Evolutionary conservation across 2,888 invertebrate species (phyloP), one percentile per base, ranked within the genome.

Genomic region (Lutraria lutraria): DNA sequence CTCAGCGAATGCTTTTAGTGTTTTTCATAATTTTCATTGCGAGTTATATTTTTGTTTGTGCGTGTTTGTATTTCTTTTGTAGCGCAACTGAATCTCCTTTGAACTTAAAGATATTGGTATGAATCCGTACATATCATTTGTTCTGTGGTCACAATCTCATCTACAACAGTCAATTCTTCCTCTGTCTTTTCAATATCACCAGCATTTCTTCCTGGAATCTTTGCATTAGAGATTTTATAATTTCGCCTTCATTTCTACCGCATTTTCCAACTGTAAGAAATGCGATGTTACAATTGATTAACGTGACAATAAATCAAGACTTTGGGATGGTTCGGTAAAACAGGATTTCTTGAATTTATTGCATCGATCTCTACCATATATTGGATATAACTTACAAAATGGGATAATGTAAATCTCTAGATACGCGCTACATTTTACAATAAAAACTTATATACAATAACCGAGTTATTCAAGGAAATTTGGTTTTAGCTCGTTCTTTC

Each of bases 221-320:
- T 68, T n/a, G n/a, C 63, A 68, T 25, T 25, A 25, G 63, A 25
- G 63, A 68, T 68, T 68, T 25, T 25, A 68, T 10, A 25, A 68
- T 68, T 25, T n/a, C 63, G 25, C 12, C 12, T 68, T 68, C 25
- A 4, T n/a, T 68, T 68, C n/a, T 68, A 25, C 3, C n/a, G 63
- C 0, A 4, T 68, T 25, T 25, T 25, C 43, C n/a, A 56, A 56
- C 63, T n/a, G n/a, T 25, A 68, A 68, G 6, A 25, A 68, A 68
- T 68, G 12, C 8, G 63, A 25, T 68, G 2, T 68, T 68, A 68
- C 25, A 68, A 68, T 68, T 68, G 63, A 68, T 68, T 68, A 68
- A 68, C 63, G 25, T 68, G n/a, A 10, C 25, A 68, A 68, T 68
- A 68, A 68, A 68, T 68, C 63, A 68, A n/a, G 63, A 25, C 63